Conservation (phyloP, 2,797 vertebrate genomes). For the Enteromius fasciolatus region DNA sequence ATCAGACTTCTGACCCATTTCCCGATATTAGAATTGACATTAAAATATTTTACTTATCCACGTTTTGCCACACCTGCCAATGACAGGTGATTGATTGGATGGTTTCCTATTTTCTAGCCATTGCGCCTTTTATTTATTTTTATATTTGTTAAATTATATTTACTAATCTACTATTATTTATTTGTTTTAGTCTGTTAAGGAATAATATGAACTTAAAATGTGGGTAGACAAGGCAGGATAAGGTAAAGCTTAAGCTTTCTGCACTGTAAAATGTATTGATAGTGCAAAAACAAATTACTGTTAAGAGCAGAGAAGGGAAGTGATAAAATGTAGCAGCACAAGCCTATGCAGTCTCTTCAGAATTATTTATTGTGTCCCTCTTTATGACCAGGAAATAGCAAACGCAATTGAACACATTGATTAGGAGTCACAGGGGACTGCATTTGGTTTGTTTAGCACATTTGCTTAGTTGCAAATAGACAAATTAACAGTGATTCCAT, state of each 20-base stretch:
- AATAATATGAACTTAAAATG: neutral
- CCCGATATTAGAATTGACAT: neutral
- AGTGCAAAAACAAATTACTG: neutral
- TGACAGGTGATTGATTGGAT: neutral
- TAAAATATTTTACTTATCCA: neutral
- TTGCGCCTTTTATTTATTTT: neutral
- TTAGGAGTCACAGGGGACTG: neutral
- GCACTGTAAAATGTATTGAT: neutral
- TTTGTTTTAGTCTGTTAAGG: neutral
- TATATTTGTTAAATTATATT: neutral
- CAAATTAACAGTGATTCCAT: neutral
- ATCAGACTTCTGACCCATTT: conserved; percentile 2
- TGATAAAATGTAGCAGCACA: neutral
- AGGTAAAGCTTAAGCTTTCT: neutral
- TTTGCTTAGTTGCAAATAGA: conserved; percentile 35
- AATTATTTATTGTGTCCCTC: neutral
- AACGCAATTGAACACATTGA: conserved; percentile 16
- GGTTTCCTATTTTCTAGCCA: neutral
- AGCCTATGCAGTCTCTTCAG: neutral
- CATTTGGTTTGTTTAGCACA: conserved; percentile 24
- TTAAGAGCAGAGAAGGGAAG: neutral
- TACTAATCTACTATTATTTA: neutral
- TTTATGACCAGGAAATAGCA: neutral
- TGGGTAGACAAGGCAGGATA: neutral
- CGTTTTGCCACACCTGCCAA: neutral